Evolutionary conservation across 1,140 invertebrate genomes (phyloP).

Genomic region (Nasonia giraulti): DNA sequence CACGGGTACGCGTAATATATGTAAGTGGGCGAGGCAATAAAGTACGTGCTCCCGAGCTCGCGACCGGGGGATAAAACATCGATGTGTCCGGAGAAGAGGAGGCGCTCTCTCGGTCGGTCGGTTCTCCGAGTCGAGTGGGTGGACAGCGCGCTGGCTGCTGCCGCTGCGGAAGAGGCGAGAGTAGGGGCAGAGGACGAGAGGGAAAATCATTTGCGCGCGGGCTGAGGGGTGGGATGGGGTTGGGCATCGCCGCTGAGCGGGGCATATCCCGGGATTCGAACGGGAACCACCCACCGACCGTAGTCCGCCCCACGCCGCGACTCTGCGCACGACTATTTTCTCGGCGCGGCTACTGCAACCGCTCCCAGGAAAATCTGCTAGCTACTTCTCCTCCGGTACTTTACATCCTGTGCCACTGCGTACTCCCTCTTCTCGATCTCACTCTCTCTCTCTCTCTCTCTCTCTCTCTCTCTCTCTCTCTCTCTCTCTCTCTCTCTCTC

Average conservation of each 20-base stretch:
- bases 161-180: conserved; percentile 40
- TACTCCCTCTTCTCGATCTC: conserved; percentile 33
- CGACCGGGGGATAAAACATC: background rate
- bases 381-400: conserved; percentile 43
- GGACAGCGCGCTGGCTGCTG: conserved; percentile 30
- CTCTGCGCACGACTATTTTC: conserved; percentile 63
- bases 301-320: conserved; percentile 69
- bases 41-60: background rate
- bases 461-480: too few species aligned
- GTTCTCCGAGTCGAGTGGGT: conserved; percentile 47
- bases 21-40: background rate
- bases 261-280: conserved; percentile 71
- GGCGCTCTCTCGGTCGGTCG: conserved; percentile 8
- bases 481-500: too few species aligned
- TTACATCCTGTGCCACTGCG: conserved; percentile 33
- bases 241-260: conserved; percentile 60
- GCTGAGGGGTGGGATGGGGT: conserved; percentile 55
- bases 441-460: background rate
- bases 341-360: conserved; percentile 51
- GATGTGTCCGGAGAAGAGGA: conserved; percentile 44
- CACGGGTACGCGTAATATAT: background rate
- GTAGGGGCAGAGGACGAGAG: conserved; percentile 16
- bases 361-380: conserved; percentile 32
- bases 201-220: conserved; percentile 49
- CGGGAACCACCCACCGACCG: conserved; percentile 71